phyloP scores from a whole-genome alignment of 2,113 vertebrate species.

The Vanacampus margaritifer region DNA sequence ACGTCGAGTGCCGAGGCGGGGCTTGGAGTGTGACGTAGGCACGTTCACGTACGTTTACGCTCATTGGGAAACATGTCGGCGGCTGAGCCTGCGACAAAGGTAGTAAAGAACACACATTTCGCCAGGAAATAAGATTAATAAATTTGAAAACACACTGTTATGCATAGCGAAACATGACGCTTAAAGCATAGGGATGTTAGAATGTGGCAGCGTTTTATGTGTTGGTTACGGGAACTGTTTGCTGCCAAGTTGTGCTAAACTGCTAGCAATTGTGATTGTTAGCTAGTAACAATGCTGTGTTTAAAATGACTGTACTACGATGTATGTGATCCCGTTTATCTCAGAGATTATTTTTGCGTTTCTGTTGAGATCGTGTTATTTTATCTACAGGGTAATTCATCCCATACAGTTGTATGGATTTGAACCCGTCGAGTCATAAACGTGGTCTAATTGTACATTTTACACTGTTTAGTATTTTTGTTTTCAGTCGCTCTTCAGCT shows the following conservation, averaged over 20 bases:
- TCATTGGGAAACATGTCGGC: slow-evolving; percentile 66
- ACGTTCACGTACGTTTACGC: slow-evolving; percentile 29
- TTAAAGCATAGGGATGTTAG: background rate
- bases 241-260: slow-evolving; percentile 29
- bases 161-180: background rate
- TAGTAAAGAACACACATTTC: slow-evolving; percentile 21
- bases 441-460: background rate
- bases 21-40: slow-evolving; percentile 22
- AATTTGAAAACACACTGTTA: background rate
- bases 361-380: background rate
- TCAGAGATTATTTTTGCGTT: background rate
- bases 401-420: background rate
- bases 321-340: background rate
- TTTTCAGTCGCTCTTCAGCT: background rate
- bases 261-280: slow-evolving; percentile 44
- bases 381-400: background rate
- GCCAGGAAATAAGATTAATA: background rate
- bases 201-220: background rate
- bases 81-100: slow-evolving; percentile 64
- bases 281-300: slow-evolving; percentile 2
- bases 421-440: background rate
- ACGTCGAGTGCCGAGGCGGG: slow-evolving; percentile 21
- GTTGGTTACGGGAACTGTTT: slow-evolving; percentile 4
- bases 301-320: background rate
- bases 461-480: background rate